A percentile compares a stretch with the other conserved stretches of the same genome.
phyloP scores from a whole-genome alignment of 2,888 invertebrate genomes.

The Tuberolachnus salignus region DNA sequence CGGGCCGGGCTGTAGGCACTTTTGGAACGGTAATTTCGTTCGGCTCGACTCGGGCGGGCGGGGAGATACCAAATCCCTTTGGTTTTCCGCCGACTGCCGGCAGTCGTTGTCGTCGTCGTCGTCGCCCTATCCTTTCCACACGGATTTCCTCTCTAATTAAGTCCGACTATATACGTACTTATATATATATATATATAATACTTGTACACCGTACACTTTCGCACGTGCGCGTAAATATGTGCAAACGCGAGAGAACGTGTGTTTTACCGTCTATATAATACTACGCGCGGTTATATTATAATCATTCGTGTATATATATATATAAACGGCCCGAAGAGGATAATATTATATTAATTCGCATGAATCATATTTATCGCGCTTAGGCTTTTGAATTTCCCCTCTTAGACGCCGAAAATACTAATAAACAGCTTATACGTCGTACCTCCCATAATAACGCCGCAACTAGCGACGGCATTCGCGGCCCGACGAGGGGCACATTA shows the following conservation, averaged over 20 bases:
- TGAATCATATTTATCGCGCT: slow-evolving; percentile 2
- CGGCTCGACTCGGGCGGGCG: slow-evolving; percentile 6
- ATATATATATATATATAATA: neutral
- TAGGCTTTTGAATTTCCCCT: neutral
- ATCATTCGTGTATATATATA: neutral
- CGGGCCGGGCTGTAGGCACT: slow-evolving; percentile 10
- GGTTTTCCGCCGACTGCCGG: slow-evolving; percentile 20
- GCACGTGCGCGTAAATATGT: slow-evolving; percentile 22
- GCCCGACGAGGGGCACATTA: too few species aligned
- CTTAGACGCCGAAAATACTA: too few species aligned
- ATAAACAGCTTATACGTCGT: too few species aligned
- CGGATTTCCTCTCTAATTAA: slow-evolving; percentile 48
- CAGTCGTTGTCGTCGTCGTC: slow-evolving; percentile 19
- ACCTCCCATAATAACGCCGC: too few species aligned
- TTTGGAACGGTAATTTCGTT: slow-evolving; percentile 46
- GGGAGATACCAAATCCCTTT: slow-evolving; percentile 12
- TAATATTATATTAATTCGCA: slow-evolving; percentile 7
- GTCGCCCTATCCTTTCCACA: slow-evolving; percentile 6
- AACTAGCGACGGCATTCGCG: too few species aligned
- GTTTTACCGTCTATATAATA: slow-evolving; percentile 20
- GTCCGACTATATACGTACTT: slow-evolving; percentile 10
- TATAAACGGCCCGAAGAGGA: neutral
- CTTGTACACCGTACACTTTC: slow-evolving; percentile 1
- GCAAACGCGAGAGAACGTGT: slow-evolving; percentile 18
- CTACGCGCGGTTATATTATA: slow-evolving; percentile 7